Conservation (phyloP, 1,140 invertebrate species). For the Drosophila baimaii region DNA sequence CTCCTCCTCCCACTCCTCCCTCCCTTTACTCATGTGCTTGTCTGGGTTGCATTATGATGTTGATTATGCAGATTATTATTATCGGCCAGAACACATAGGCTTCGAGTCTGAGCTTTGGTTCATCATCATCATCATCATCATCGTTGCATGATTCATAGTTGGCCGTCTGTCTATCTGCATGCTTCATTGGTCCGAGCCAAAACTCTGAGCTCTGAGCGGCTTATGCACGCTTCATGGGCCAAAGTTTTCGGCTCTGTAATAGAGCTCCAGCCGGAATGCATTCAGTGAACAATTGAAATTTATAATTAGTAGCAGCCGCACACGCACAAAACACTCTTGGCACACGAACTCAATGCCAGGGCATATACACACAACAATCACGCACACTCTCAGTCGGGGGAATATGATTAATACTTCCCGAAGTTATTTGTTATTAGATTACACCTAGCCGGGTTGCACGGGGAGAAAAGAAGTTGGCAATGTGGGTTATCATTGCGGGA, state of each 20-base stretch:
- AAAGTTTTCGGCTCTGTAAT: conserved; percentile 51
- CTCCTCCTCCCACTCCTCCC: no score
- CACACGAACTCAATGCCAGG: not conserved
- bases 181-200: conserved; percentile 65
- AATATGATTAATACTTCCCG: conserved; percentile 82
- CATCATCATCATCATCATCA: conserved; percentile 19
- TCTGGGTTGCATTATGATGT: conserved; percentile 75
- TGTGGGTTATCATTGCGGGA: not conserved
- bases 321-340: conserved; percentile 43
- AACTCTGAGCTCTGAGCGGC: conserved; percentile 28
- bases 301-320: conserved; percentile 75
- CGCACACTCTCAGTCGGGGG: conserved; percentile 33
- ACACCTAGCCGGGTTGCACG: conserved; percentile 41
- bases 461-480: not conserved
- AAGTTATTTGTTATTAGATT: conserved; percentile 83
- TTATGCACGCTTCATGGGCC: conserved; percentile 65
- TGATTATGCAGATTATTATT: conserved; percentile 74
- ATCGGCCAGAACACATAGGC: conserved; percentile 55
- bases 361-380: conserved; percentile 13
- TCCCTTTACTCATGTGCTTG: not conserved
- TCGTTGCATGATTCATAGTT: conserved; percentile 67
- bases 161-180: conserved; percentile 33
- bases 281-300: conserved; percentile 79
- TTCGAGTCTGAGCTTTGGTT: conserved; percentile 16
- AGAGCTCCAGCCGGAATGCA: conserved; percentile 53